phyloP scores from a whole-genome alignment of 1,140 invertebrate genomes.

The Lasioglossum albipes region DNA sequence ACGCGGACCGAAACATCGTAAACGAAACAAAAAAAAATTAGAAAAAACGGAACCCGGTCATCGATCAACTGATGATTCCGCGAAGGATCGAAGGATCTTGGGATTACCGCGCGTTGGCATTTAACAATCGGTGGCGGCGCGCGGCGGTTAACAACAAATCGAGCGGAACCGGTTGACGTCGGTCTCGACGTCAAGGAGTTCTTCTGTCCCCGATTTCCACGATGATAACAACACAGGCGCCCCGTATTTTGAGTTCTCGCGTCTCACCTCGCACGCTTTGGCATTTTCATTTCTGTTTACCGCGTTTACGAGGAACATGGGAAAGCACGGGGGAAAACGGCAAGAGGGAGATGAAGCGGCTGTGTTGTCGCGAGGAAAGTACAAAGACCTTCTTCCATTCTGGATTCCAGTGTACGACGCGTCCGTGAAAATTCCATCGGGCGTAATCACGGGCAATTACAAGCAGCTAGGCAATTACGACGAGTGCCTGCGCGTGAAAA shows the following conservation, averaged over 20 bases:
- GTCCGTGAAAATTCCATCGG: conserved; percentile 76
- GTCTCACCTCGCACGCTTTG: neutral
- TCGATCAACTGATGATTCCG: no score
- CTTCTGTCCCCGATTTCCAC: neutral
- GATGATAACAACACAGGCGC: neutral
- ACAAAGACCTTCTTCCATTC: conserved; percentile 12
- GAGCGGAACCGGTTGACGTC: neutral
- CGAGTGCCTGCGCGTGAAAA: conserved; percentile 75
- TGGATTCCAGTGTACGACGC: conserved; percentile 79
- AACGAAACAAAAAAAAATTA: no score
- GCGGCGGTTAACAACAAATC: neutral
- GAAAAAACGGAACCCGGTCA: no score
- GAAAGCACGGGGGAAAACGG: no score
- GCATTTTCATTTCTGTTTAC: neutral
- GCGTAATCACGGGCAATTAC: conserved; percentile 77
- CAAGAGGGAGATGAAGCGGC: neutral
- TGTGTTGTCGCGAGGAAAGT: neutral
- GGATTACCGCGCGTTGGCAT: neutral
- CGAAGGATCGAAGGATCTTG: no score
- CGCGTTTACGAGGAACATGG: no score
- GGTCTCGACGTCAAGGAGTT: neutral
- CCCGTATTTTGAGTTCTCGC: neutral
- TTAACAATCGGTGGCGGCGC: neutral
- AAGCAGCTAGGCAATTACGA: conserved; percentile 80
- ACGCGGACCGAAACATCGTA: no score